Conservation (phyloP, 1,140 invertebrate genomes). For the Phymorhynchus buccinoides region DNA sequence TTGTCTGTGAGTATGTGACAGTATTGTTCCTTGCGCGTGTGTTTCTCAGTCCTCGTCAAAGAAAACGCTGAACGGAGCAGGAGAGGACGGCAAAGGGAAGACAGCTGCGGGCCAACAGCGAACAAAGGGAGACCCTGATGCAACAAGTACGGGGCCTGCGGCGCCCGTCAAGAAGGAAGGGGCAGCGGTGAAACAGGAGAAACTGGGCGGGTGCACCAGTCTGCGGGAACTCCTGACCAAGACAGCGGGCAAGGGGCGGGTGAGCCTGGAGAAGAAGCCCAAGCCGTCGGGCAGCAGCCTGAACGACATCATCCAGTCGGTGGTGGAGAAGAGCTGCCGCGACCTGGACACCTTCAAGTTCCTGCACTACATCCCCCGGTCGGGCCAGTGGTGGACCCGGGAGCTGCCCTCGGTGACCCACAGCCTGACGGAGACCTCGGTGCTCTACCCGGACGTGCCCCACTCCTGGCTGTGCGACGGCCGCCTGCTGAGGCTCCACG, state of each 20-base stretch:
- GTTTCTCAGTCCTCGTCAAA: constrained; percentile 65
- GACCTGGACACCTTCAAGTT: constrained; percentile 71
- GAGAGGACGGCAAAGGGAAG: constrained; percentile 57
- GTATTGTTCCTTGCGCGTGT: too few relatives aligned
- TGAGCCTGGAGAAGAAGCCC: constrained; percentile 75
- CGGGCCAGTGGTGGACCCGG: constrained; percentile 74
- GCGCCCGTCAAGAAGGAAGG: constrained; percentile 25
- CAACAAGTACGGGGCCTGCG: background rate
- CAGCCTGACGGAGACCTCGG: constrained; percentile 89
- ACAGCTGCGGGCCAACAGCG: background rate
- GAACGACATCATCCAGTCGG: constrained; percentile 86
- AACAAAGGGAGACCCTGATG: constrained; percentile 25
- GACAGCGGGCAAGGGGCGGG: constrained; percentile 76
- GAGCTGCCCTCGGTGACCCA: constrained; percentile 84
- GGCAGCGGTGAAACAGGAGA: constrained; percentile 41
- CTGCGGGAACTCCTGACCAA: constrained; percentile 85
- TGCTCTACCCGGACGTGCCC: constrained; percentile 79
- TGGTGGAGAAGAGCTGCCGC: constrained; percentile 82
- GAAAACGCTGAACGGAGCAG: constrained; percentile 71
- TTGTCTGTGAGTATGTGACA: too few relatives aligned
- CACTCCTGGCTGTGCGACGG: constrained; percentile 88
- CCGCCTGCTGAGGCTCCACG: constrained; percentile 87
- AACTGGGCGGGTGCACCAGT: constrained; percentile 79
- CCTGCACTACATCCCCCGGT: constrained; percentile 81
- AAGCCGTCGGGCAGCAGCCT: constrained; percentile 76